Base-by-base conservation (phyloP, 1,140 invertebrate genomes). In the Limonius californicus region DNA sequence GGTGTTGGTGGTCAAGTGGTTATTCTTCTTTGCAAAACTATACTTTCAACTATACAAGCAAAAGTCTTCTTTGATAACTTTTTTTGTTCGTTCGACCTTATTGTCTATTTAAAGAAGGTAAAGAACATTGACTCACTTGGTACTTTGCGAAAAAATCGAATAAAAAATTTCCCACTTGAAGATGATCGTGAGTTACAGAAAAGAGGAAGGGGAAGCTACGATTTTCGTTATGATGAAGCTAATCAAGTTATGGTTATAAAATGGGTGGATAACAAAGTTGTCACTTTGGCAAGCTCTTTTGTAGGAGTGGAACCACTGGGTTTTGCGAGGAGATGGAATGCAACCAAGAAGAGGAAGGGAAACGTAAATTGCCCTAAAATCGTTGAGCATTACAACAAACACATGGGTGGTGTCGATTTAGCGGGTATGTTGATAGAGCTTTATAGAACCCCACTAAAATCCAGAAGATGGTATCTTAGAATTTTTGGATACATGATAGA, bases 361-460 rank as follows among this genome's bases (percentile, higher is more conserved):
- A 73, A 69, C 57, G 54, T 67, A 63, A 68, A 72, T 68, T 70
- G 69, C 43, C 72, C 73, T 50, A 62, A 60, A 61, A 32, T 70
- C 32, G 68, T 74, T 64, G 35, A 58, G 47, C 68, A 64, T 59
- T 74, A 73, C 64, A 74, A 73, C 59, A 72, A 72, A 59, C 59
- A 68, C 56, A 74, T 74, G 74, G 71, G 74, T 45, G 70, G 70
- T 45, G 68, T 74, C 47, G 74, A 74, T 62, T 68, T 68, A 60
- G 32, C 62, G 56, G 66, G 67, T 42, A 39, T 30, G 45, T 60
- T 68, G 11, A 62, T 70, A 11, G 53, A 50, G 12, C 30, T 67
- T 11, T 66, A 69, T 57, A 53, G 63, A 35, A 27, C 53, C 1
- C 12, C 53, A 11, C 15, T 55, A 2, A 55, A 32, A 14, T 30